Conservation (phyloP, 1,140 invertebrate genomes). For the Nephotettix cincticeps region DNA sequence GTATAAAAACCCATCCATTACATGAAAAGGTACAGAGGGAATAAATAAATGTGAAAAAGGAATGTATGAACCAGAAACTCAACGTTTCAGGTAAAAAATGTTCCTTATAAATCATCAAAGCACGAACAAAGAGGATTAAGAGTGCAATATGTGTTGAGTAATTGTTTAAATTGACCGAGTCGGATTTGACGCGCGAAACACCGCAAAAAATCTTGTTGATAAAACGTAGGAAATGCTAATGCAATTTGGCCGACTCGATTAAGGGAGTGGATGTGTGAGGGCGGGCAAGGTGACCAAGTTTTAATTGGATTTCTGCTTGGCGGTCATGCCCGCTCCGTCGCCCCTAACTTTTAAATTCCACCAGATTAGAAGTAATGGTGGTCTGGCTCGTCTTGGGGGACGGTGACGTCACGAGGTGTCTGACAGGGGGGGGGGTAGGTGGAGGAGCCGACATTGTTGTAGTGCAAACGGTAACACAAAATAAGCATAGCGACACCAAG, state of each 20-base stretch:
- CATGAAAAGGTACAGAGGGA: no score
- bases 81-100: no score
- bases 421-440: no score
- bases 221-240: slow-evolving; percentile 1
- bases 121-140: no score
- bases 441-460: no score
- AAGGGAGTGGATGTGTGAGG: slow-evolving; percentile 3
- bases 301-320: slow-evolving; percentile 31
- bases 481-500: no score
- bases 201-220: not conserved
- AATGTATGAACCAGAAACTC: no score
- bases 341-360: slow-evolving; percentile 24
- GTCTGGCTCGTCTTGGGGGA: not conserved
- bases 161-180: not conserved
- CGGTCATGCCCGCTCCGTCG: slow-evolving; percentile 14
- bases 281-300: slow-evolving; percentile 28
- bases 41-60: no score
- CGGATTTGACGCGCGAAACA: not conserved
- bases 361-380: slow-evolving; percentile 18
- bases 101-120: no score
- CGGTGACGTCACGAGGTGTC: no score
- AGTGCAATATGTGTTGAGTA: not conserved
- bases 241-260: slow-evolving; percentile 3
- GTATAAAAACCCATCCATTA: no score
- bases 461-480: no score